A percentile compares a stretch with the other conserved stretches of the same genome.
These are phyloP conservation scores for Lophius piscatorius DNA, from an alignment of 2,113 vertebrate species.

Conservation along the genomic window DNA sequence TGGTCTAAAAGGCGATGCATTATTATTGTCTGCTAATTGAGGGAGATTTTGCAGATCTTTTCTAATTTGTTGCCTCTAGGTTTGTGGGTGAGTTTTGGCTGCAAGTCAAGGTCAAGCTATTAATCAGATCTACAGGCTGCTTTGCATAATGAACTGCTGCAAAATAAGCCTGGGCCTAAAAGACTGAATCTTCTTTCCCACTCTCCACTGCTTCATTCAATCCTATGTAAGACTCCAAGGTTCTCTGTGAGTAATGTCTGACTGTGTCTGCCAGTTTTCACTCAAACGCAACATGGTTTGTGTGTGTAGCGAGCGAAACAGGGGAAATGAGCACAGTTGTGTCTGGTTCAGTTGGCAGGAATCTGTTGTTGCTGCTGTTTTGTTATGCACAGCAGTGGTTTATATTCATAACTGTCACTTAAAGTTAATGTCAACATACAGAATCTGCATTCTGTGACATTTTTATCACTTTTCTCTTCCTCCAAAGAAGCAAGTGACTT, in stretches of 20 bases:
- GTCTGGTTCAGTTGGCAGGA: slow-evolving; percentile 47
- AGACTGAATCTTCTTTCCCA: not conserved
- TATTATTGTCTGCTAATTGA: slow-evolving; percentile 4
- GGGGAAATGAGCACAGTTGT: slow-evolving; percentile 38
- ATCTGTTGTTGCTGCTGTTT: slow-evolving; percentile 28
- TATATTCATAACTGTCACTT: slow-evolving; percentile 32
- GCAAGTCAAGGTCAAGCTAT: slow-evolving; percentile 64
- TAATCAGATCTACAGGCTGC: slow-evolving; percentile 69
- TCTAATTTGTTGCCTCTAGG: slow-evolving; percentile 31
- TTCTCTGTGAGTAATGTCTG: slow-evolving; percentile 20
- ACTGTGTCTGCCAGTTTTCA: slow-evolving; percentile 16
- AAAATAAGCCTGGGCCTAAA: slow-evolving; percentile 16
- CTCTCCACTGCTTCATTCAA: slow-evolving; percentile 10
- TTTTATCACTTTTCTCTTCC: slow-evolving; percentile 15
- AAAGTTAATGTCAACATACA: slow-evolving; percentile 6
- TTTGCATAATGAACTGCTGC: slow-evolving; percentile 83
- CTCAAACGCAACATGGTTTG: slow-evolving; percentile 15
- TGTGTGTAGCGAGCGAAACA: slow-evolving; percentile 25
- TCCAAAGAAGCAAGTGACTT: slow-evolving; percentile 10
- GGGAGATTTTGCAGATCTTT: slow-evolving; percentile 14
- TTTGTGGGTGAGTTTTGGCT: slow-evolving; percentile 24
- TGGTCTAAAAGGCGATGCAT: slow-evolving; percentile 20
- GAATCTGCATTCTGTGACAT: not conserved
- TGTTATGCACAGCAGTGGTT: slow-evolving; percentile 48
- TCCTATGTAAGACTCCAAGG: slow-evolving; percentile 22